phyloP scores from a whole-genome alignment of 2,888 invertebrate genomes.

The Apamea epomidion region DNA sequence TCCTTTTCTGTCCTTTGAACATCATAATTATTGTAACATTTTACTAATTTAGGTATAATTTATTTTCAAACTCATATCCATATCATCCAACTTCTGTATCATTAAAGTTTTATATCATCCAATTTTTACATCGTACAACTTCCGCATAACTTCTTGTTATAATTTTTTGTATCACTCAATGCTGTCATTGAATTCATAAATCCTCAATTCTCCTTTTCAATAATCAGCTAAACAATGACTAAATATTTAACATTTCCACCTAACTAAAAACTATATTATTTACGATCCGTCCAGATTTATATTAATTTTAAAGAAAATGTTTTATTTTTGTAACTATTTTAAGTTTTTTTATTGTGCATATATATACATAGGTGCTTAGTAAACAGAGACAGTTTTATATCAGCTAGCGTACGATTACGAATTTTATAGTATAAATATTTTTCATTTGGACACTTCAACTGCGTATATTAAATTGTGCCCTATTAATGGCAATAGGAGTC shows the following conservation, averaged over 20 bases:
- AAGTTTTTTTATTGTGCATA: slow-evolving; percentile 55
- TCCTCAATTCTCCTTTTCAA: neutral
- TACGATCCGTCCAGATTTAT: slow-evolving; percentile 64
- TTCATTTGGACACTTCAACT: slow-evolving; percentile 15
- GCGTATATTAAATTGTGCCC: neutral
- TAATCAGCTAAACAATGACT: neutral
- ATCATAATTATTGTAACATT: neutral
- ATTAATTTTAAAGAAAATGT: slow-evolving; percentile 50
- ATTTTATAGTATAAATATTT: slow-evolving; percentile 21
- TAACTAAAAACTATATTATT: slow-evolving; percentile 33
- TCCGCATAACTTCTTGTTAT: neutral
- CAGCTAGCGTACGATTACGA: slow-evolving; percentile 24
- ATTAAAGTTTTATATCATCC: neutral
- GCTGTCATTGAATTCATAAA: neutral
- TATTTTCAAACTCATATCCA: neutral
- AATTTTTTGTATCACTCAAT: neutral
- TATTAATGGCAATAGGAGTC: neutral
- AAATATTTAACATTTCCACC: slow-evolving; percentile 33
- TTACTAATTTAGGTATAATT: neutral
- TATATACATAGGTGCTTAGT: slow-evolving; percentile 57
- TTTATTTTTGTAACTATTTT: slow-evolving; percentile 58
- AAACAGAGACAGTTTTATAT: slow-evolving; percentile 30
- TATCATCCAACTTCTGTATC: neutral
- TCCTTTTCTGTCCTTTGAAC: neutral
- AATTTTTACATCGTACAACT: neutral